Evolutionary conservation across 1,140 invertebrate genomes (phyloP).

Genomic region (Pachyrhynchus sulphureomaculatus): DNA sequence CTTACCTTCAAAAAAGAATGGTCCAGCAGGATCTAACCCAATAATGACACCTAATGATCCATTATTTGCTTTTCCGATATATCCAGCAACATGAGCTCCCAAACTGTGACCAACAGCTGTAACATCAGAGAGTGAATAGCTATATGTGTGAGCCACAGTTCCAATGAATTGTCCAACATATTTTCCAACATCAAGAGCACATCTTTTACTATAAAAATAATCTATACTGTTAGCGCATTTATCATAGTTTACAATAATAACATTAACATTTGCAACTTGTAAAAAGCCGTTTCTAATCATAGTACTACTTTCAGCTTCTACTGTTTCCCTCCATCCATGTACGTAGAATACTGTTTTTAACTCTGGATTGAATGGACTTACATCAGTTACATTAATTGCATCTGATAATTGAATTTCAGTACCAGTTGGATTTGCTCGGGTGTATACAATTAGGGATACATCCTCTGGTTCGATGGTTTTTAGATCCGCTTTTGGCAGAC

Average conservation of each 20-base stretch:
- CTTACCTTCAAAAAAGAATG: constrained; percentile 48
- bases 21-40: constrained; percentile 57
- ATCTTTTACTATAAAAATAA: not conserved
- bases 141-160: not conserved
- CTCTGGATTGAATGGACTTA: not conserved
- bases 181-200: not conserved
- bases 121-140: constrained; percentile 55
- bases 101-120: constrained; percentile 67
- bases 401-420: not conserved
- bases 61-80: constrained; percentile 55
- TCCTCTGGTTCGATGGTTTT: no score
- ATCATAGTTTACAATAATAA: not conserved
- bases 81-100: constrained; percentile 65
- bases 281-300: not conserved
- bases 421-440: not conserved
- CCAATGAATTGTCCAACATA: not conserved
- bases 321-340: not conserved
- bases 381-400: not conserved
- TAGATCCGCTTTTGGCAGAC: no score
- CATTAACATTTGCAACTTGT: not conserved
- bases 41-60: constrained; percentile 47
- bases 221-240: not conserved
- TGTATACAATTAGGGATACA: not conserved
- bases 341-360: not conserved
- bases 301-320: not conserved